These are phyloP conservation scores for Crocodylus rhombifer DNA, from an alignment of 2,797 vertebrate genomes.

Conservation along the genomic window DNA sequence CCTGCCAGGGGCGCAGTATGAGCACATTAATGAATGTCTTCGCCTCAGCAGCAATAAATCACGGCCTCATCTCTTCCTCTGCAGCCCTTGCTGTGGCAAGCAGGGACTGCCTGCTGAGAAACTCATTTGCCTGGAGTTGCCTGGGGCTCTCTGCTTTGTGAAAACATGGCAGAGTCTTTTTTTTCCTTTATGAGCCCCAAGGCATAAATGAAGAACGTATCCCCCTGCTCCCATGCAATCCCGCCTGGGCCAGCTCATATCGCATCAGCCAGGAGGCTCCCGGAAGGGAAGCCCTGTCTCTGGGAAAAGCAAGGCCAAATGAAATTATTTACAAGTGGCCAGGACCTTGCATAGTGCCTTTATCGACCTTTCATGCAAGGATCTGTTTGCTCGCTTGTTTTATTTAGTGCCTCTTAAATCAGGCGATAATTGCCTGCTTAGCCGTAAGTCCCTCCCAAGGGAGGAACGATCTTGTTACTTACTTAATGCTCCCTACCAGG, in stretches of 20 bases:
- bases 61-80: not conserved
- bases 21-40: not conserved
- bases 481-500: not conserved
- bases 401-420: not conserved
- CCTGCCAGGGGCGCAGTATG: not conserved
- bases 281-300: not conserved
- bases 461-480: not conserved
- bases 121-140: not conserved
- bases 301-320: not conserved
- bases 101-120: not conserved
- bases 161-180: not conserved
- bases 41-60: not conserved
- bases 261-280: not conserved
- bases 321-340: not conserved
- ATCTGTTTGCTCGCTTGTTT: not conserved
- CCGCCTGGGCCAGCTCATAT: not conserved
- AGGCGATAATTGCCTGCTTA: not conserved
- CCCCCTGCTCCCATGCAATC: not conserved
- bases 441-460: not conserved
- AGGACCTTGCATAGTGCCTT: not conserved
- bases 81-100: not conserved
- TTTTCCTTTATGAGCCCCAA: not conserved
- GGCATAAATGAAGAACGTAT: not conserved
- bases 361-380: not conserved
- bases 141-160: not conserved